Evolutionary conservation across 2,113 vertebrate genomes (phyloP), one percentile per base, ranked within the genome.

Genomic region (Tetrax tetrax): DNA sequence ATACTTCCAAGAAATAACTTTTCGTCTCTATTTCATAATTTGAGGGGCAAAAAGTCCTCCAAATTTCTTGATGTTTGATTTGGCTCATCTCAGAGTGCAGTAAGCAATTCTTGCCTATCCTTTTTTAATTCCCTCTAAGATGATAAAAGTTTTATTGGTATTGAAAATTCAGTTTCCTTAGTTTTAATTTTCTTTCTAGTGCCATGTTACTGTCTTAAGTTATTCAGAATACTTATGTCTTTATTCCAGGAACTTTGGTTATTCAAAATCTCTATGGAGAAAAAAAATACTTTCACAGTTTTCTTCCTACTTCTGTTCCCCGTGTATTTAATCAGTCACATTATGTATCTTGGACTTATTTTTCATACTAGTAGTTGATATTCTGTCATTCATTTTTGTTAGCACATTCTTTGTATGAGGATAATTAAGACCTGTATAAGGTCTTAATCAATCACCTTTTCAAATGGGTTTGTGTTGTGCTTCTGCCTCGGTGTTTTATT

Each of bases 21-120:
- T 91, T 78, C 37, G 81, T 86, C 16, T 17, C 3, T 7, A 1
- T 76, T 74, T 87, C 48, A 31, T 70, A 72, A n/a, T 29, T 81
- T n/a, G 16, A 25, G 10, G 6, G 3, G 11, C 6, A 2, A 4
- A 13, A 28, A 22, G 0, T 0, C 12, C 24, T 5, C 24, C 22
- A 33, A 25, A 38, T 57, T 69, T 75, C 56, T 54, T 87, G 22
- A 54, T n/a, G 9, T 82, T 89, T 80, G 21, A 31, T 90, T 53
- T 23, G 37, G 7, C 11, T 69, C 8, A 8, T 76, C 16, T 77
- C 29, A 43, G 35, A 82, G 20, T 27, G 12, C 29, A 48, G 12
- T 64, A 75, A 63, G 27, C 41, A 75, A 48, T 63, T 77, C 17
- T 68, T 76, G 5, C 27, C 22, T 81, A 16, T 33, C 1, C 13